Evolutionary conservation across 2,888 invertebrate genomes (phyloP), one percentile per base, ranked within the genome.

Genomic region (Ceratothoa steindachneri): DNA sequence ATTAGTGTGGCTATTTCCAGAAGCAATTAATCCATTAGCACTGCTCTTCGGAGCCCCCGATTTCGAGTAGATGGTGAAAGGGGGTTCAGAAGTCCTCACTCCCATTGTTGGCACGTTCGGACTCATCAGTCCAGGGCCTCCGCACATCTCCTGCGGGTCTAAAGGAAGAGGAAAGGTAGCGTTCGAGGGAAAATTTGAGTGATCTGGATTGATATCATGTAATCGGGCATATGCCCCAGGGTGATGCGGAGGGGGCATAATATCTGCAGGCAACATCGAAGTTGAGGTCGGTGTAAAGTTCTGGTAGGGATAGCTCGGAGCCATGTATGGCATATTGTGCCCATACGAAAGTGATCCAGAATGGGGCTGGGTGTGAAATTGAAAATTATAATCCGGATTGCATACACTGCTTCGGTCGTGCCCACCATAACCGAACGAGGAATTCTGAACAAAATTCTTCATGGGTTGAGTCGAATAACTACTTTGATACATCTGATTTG

Each of bases 261-360:
- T 75, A 41, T 78, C 78, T n/a, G 75, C 72, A 4, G 78, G 65
- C 2, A 78, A 67, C 73, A 78, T 74, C 4, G 75, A 75, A 41
- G 78, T 64, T 24, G 75, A 75, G 1, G 75, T 69, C 12, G 78
- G 66, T 24, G 78, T 71, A 1, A 77, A 27, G 55, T 77, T 77
- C 55, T 78, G 78, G 52, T 78, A 78, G 0, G 78, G 78, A 41
- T 78, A 78, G 2, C 75, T 71, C 27, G 78, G 75, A 28, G 75
- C 52, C 78, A 78, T 78, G 66, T 78, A 78, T 9, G 75, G 71
- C 78, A 78, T 75, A 52, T 78, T 78, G 15, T 75, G 52, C n/a
- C 73, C 75, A 64, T 78, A 78, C 28, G 75, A 71, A 51, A 78
- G 29, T 29, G 78, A 75, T 3, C 78, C 78, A 29, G 78, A 73